A percentile compares a stretch with the other conserved stretches of the same genome.
Conservation (phyloP, 2,888 invertebrate genomes). For the Drosophila dives region DNA sequence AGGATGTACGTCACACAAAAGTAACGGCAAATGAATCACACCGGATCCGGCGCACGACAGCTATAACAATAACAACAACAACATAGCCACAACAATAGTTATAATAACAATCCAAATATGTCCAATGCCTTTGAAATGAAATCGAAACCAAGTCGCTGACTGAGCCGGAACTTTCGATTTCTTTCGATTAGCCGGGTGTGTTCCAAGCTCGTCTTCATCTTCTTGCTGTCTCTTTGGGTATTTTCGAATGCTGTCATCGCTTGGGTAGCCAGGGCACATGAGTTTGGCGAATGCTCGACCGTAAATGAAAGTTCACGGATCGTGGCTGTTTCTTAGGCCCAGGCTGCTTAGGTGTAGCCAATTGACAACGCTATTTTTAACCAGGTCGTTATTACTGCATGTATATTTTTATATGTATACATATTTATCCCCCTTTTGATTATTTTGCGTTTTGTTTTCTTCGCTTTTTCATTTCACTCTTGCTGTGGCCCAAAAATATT, state of each 20-base stretch:
- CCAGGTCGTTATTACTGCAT: slow-evolving; percentile 4
- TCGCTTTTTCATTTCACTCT: slow-evolving; percentile 46
- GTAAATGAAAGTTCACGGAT: slow-evolving; percentile 57
- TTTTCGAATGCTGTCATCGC: slow-evolving; percentile 66
- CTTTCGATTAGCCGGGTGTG: slow-evolving; percentile 70
- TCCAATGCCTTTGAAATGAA: slow-evolving; percentile 63
- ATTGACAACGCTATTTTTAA: slow-evolving; percentile 35
- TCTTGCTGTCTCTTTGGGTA: slow-evolving; percentile 25
- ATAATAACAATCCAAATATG: slow-evolving; percentile 30
- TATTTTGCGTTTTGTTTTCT: slow-evolving; percentile 4
- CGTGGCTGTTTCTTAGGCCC: slow-evolving; percentile 9
- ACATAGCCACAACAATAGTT: slow-evolving; percentile 2
- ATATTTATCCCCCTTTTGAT: neutral
- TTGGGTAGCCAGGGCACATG: slow-evolving; percentile 60
- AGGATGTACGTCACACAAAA: slow-evolving; percentile 62
- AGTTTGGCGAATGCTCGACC: slow-evolving; percentile 32
- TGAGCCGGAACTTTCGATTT: slow-evolving; percentile 76
- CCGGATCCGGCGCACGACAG: slow-evolving; percentile 57
- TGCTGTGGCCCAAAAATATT: slow-evolving; percentile 34
- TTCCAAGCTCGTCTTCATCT: slow-evolving; percentile 29
- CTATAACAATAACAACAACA: slow-evolving; percentile 15
- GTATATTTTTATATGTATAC: neutral
- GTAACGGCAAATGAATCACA: slow-evolving; percentile 59
- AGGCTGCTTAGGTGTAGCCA: slow-evolving; percentile 10
- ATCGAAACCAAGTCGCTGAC: slow-evolving; percentile 60